Evolutionary conservation across 23 tunicate genomes (phyloP).

Genomic region (Trididemnum nubilum): DNA sequence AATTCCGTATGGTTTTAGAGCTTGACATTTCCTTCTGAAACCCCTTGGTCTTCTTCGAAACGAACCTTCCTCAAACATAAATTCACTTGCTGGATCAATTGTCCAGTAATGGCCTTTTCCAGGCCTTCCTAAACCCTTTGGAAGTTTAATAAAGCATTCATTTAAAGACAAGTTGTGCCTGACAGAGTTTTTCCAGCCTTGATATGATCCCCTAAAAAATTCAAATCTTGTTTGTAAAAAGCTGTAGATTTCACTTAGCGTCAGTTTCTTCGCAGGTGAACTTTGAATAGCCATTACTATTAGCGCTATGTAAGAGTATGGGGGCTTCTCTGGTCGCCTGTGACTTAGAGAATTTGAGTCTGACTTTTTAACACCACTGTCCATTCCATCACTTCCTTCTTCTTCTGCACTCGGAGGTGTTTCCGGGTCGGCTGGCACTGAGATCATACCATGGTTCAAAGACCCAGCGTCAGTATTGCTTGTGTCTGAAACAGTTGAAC

Average conservation of each 20-base stretch:
- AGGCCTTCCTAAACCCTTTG: conserved; percentile 96
- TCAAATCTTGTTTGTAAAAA: conserved; percentile 95
- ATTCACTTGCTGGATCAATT: conserved; percentile 96
- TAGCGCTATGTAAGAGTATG: conserved; percentile 96
- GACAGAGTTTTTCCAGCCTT: conserved; percentile 99
- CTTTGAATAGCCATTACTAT: conserved; percentile 98
- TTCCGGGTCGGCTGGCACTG: conserved; percentile 54
- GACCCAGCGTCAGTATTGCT: conserved; percentile 27
- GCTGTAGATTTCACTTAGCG: conserved; percentile 97
- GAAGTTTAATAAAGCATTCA: conserved; percentile 97
- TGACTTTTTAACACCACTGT: conserved; percentile 36
- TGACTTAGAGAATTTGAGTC: conserved; percentile 32
- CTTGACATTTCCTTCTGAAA: conserved; percentile 97
- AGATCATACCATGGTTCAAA: conserved; percentile 1
- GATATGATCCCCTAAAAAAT: conserved; percentile 99
- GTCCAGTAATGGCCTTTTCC: conserved; percentile 99
- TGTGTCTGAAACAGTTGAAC: conserved; percentile 45
- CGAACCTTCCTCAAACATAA: conserved; percentile 99
- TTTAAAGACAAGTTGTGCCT: conserved; percentile 96
- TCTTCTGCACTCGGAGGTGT: conserved; percentile 87
- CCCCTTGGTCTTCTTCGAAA: conserved; percentile 98
- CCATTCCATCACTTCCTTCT: conserved; percentile 84
- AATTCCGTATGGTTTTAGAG: conserved; percentile 89
- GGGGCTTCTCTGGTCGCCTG: conserved; percentile 98
- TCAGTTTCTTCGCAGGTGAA: conserved; percentile 90